Base-by-base conservation (phyloP, 1,140 invertebrate genomes). In the Bombus haemorrhoidalis region DNA sequence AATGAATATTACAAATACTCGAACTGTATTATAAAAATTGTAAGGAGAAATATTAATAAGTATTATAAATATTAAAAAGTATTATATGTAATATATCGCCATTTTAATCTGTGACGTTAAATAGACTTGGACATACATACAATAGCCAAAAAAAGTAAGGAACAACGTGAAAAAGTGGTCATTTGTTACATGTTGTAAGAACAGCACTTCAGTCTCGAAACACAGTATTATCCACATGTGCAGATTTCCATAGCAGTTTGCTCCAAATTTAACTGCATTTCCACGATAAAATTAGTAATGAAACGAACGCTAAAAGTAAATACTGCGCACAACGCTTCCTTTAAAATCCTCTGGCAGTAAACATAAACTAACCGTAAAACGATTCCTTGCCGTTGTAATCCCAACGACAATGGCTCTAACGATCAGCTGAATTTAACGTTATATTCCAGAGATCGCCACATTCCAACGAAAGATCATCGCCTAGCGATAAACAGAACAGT, bases 321-420 rank as follows among this genome's bases (percentile, higher is more conserved):
- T 82, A 41, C 69, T 15, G 39, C 13, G 64, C 25, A 4, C 13
- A 32, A 47, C n/a, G 39, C 0, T 34, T 32, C 47, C 39, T 37
- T 66, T 71, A 79, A 84, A 84, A 72, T 79, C 71, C 39, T n/a
- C 6, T 8, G 2, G 28, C 82, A 43, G 47, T 71, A 53, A 78
- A 75, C 74, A 69, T 84, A 84, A 84, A 84, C 43, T 12, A 83
- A 41, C 41, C 72, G 59, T 83, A 28, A 68, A 83, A 83, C 73
- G 81, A 76, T 77, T 83, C 39, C 72, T 47, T 18, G 73, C 32
- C 37, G 75, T 41, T 43, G 71, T 32, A 64, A 41, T 41, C n/a
- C 59, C 69, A 47, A 72, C 57, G 59, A 71, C 82, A 84, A 84
- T 84, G 66, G 6, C 25, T 59, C 76, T 79, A 84, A 84, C 82